Percentiles rank a stretch among this genome's conserved stretches.
Conservation (phyloP, 2,113 vertebrate genomes). For the Mormoops blainvillei region DNA sequence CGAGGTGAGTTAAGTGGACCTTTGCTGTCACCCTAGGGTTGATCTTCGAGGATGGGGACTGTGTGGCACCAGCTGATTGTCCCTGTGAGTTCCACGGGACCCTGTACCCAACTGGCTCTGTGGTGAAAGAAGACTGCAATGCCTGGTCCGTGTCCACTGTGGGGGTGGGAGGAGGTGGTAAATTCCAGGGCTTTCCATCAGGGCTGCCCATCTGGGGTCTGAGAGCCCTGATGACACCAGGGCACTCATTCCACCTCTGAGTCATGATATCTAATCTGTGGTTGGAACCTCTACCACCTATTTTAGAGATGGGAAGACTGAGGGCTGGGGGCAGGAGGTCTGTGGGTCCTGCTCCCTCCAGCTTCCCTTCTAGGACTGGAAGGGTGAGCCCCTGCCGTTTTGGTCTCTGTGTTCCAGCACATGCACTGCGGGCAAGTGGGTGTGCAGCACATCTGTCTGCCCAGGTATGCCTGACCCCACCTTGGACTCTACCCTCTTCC, state of each 20-base stretch:
- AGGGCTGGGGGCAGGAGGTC: not conserved
- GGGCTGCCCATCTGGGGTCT: not conserved
- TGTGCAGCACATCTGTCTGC: conserved; percentile 90
- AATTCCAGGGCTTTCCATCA: not conserved
- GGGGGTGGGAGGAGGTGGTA: not conserved
- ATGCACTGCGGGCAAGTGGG: conserved; percentile 90
- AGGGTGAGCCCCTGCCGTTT: not conserved
- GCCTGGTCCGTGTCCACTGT: conserved; percentile 85
- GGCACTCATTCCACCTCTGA: not conserved
- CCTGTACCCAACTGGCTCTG: conserved; percentile 85
- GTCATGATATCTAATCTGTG: not conserved
- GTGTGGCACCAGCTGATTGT: conserved; percentile 89
- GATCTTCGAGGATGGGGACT: conserved; percentile 89
- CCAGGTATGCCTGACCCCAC: conserved; percentile 82
- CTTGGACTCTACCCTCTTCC: not conserved
- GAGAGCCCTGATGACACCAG: not conserved
- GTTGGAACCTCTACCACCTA: not conserved
- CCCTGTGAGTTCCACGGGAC: conserved; percentile 92
- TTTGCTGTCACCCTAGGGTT: conserved; percentile 81
- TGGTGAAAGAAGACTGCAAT: conserved; percentile 92
- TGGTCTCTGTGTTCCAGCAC: conserved; percentile 85
- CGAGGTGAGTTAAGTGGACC: not conserved
- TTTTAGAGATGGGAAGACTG: not conserved
- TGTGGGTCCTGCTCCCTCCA: not conserved
- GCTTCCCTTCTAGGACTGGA: not conserved